Base-by-base conservation (phyloP, 2,888 invertebrate species). In the Luffia ferchaultella region DNA sequence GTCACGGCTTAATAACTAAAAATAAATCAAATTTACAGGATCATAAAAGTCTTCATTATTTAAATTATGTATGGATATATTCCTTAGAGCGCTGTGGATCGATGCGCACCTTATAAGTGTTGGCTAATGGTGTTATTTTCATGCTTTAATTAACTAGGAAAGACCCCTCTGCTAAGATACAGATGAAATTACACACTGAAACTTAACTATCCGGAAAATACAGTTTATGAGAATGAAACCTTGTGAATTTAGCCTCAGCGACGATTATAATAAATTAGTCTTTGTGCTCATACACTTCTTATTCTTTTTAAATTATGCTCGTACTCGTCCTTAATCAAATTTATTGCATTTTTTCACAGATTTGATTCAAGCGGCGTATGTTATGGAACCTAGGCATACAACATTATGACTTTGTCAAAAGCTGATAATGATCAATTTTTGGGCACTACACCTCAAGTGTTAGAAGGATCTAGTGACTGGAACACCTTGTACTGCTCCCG, bases 401-500 rank as follows among this genome's bases (percentile, higher is more conserved):
- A 56, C 59, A 77, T 55, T 60, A 75, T 80, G 82, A 72, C 71
- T 58, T 64, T 74, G 60, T 65, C 70, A 50, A 67, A 60, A 55
- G 65, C 60, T 54, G 65, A 63, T 55, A 67, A 66, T 55, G 69
- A 69, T 40, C 60, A 61, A 54, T 58, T 65, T 17, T 18, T 45
- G 5, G 17, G 42, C 1, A 48, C 17, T 41, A 16, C 47, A 40
- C 16, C 47, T 15, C 48, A 12, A 42, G 42, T 20, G 16, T 30
- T 49, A 30, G 49, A 17, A 42, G 43, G 43, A 19, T 42, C 18
- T 19, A 49, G 60, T 20, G 71, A 73, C 57, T 75, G 77, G 68
- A 69, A 78, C 56, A 67, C 69, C 9, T 62, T 82, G 42, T 80
- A 82, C 56, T 76, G 76, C 58, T 71, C 82, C 45, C 76, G 79